Percentiles rank a stretch among this genome's conserved stretches.
These are phyloP conservation scores for Conger conger DNA, from an alignment of 2,113 vertebrate genomes.

Conservation along the genomic window DNA sequence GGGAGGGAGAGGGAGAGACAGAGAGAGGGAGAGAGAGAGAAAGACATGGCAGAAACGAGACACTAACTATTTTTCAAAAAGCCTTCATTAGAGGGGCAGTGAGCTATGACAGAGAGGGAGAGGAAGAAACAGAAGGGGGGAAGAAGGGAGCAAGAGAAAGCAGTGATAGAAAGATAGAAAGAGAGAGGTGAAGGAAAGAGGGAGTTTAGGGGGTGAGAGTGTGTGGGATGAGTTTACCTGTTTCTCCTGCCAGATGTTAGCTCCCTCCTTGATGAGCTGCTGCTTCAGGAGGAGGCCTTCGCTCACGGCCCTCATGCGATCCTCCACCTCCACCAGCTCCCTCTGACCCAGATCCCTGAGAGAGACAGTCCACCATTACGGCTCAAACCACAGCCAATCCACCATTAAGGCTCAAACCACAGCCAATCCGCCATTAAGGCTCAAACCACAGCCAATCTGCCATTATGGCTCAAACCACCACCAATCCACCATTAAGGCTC, in stretches of 20 bases:
- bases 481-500: slow-evolving; percentile 22
- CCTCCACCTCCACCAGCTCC: slow-evolving; percentile 64
- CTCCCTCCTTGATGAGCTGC: slow-evolving; percentile 68
- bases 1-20: background rate
- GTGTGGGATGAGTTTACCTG: slow-evolving; percentile 50
- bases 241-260: slow-evolving; percentile 67
- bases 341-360: slow-evolving; percentile 67
- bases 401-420: slow-evolving; percentile 22
- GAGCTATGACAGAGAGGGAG: background rate
- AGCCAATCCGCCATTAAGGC: slow-evolving; percentile 32
- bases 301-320: slow-evolving; percentile 65
- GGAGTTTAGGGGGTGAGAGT: background rate
- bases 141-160: too few species aligned
- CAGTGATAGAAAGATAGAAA: background rate
- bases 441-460: slow-evolving; percentile 30
- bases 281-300: slow-evolving; percentile 64
- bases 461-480: too few species aligned
- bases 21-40: background rate
- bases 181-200: background rate
- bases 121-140: background rate
- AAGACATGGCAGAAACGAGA: background rate
- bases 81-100: background rate
- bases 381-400: slow-evolving; percentile 27
- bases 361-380: slow-evolving; percentile 34
- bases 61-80: background rate